phyloP scores from a whole-genome alignment of 2,888 invertebrate species.

The Steinernema hermaphroditum region DNA sequence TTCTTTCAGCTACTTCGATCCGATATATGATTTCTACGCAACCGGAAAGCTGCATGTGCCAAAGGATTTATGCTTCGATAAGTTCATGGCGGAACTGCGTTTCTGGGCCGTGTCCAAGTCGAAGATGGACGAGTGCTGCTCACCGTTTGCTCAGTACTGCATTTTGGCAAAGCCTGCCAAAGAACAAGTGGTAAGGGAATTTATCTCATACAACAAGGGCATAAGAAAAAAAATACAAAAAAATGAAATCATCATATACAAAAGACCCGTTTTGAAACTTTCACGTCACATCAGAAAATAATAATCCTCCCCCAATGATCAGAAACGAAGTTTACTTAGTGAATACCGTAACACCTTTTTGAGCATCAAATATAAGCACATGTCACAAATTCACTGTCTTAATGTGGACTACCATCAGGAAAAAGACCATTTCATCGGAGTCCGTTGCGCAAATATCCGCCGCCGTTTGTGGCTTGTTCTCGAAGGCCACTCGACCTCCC shows the following conservation, averaged over 20 bases:
- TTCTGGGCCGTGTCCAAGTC: constrained; percentile 65
- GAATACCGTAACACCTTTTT: no score
- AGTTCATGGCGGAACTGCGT: constrained; percentile 65
- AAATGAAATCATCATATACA: neutral
- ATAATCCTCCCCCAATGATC: no score
- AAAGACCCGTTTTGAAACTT: constrained; percentile 8
- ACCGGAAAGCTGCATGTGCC: constrained; percentile 65
- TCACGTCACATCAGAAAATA: neutral
- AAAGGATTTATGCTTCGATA: constrained; percentile 65
- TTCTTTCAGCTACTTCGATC: constrained; percentile 62
- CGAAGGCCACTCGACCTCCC: constrained; percentile 63
- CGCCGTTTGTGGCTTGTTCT: constrained; percentile 61
- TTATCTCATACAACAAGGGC: no score
- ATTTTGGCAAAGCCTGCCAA: constrained; percentile 32
- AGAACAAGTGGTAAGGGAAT: constrained; percentile 31
- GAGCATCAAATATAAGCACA: no score
- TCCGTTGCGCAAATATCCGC: constrained; percentile 60
- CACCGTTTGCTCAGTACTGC: constrained; percentile 63
- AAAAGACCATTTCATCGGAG: constrained; percentile 65
- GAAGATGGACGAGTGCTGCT: constrained; percentile 65
- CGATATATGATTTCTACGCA: constrained; percentile 65
- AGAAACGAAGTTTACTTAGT: no score
- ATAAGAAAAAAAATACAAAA: neutral
- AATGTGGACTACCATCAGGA: constrained; percentile 49
- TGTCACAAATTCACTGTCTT: no score